phyloP scores from a whole-genome alignment of 2,797 vertebrate species.

The Sebastolobus altivelis region DNA sequence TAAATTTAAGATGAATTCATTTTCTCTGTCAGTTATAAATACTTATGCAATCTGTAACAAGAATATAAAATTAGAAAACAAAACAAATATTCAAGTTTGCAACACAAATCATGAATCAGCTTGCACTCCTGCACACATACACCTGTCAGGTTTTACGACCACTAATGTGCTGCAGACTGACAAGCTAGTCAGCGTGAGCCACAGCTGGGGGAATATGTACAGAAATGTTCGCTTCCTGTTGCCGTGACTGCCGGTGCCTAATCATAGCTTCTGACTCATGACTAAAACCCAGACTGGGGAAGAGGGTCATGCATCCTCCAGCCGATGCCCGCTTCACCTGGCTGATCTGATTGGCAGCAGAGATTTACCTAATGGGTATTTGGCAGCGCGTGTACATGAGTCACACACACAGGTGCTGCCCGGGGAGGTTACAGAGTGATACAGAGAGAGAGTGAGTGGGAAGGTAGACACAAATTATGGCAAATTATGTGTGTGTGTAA shows the following conservation, averaged over 20 bases:
- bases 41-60: background rate
- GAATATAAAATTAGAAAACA: conserved; percentile 18
- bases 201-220: conserved; percentile 36
- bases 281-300: conserved; percentile 38
- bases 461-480: conserved; percentile 19
- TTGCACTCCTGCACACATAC: background rate
- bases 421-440: conserved; percentile 27
- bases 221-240: conserved; percentile 65
- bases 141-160: conserved; percentile 17
- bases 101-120: background rate
- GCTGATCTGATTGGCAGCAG: conserved; percentile 33
- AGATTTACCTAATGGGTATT: conserved; percentile 23
- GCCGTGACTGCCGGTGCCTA: background rate
- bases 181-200: conserved; percentile 32
- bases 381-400: conserved; percentile 54
- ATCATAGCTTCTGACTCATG: conserved; percentile 60
- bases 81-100: background rate
- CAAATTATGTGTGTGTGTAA: conserved; percentile 6
- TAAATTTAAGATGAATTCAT: background rate
- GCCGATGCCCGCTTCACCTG: conserved; percentile 27
- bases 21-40: background rate
- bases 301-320: conserved; percentile 25
- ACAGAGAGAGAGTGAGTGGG: conserved; percentile 26
- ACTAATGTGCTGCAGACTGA: conserved; percentile 46
- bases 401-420: conserved; percentile 76